Evolutionary conservation across 2,113 vertebrate species (phyloP).

Genomic region (Pithys albifrons): DNA sequence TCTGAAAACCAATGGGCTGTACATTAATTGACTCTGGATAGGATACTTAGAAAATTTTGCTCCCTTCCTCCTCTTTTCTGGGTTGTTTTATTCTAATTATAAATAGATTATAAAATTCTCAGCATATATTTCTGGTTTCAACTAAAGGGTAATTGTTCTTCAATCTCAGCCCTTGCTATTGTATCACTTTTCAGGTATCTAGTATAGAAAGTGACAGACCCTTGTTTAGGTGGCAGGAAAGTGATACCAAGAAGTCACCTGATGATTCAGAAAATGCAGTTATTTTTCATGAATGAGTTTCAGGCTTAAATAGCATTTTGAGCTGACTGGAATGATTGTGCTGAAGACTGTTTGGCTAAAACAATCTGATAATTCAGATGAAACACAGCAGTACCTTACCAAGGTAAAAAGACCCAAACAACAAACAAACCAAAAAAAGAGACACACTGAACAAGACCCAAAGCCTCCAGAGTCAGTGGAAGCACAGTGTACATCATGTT

Average conservation of each 20-base stretch:
- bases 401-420: not conserved
- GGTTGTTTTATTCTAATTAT: not conserved
- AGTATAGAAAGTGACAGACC: not conserved
- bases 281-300: not conserved
- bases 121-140: not conserved
- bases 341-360: not conserved
- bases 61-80: not conserved
- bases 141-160: not conserved
- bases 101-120: not conserved
- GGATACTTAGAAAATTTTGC: not conserved
- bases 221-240: not conserved
- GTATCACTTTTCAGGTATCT: not conserved
- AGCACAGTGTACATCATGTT: not conserved
- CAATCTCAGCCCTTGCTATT: not conserved
- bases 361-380: not conserved
- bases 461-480: not conserved
- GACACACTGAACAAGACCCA: not conserved
- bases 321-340: not conserved
- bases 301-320: not conserved
- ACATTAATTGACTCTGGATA: not conserved
- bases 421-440: not conserved
- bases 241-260: fast-evolving
- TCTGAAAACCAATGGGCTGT: not conserved
- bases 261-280: not conserved
- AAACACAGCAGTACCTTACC: not conserved